Evolutionary conservation across 1,140 invertebrate species (phyloP), one percentile per base, ranked within the genome.

Genomic region (Drosophila bifasciata): DNA sequence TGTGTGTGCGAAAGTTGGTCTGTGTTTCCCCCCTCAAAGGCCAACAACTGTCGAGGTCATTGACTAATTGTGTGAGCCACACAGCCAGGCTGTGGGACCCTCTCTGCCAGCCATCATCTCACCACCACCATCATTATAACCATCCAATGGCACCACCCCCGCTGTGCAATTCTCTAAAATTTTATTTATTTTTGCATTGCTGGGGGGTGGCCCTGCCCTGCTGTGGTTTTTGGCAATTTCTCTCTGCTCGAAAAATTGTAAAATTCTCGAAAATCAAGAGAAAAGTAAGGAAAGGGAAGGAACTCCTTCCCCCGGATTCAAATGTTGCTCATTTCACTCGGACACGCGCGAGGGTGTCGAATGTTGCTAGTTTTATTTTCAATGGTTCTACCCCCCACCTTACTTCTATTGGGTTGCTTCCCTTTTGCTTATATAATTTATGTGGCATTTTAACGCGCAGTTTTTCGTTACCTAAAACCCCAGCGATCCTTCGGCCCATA

Each of bases 21-120:
- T 17, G 19, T 13, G 11, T n/a, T 23, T 36, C 50, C 70, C 70
- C 73, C 59, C 70, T 59, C 70, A 58, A 9, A 39, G 25, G 41
- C 44, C 72, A 21, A 50, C 80, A 56, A 45, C 63, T 66, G 68
- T 77, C 81, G 83, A 81, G 81, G 83, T 86, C 81, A 88, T 86
- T 86, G 81, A 86, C 81, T 86, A 86, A 86, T 86, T 86, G 81
- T 86, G 83, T 45, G 72, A 41, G 71, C 71, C 71, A 73, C 70
- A 67, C 40, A 73, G 3, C 49, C 66, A 63, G 70, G 74, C 79
- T 71, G n/a, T n/a, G n/a, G 46, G 53, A 28, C 7, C 25, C 25
- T 21, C 28, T 43, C 43, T 56, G 51, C 36, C 55, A 32, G n/a
- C 23, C 23, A 0, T 25, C 32, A 45, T 52, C 49, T 5, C 45